Evolutionary conservation across 2,888 invertebrate genomes (phyloP), one percentile per base, ranked within the genome.

Genomic region (Acleris holmiana): DNA sequence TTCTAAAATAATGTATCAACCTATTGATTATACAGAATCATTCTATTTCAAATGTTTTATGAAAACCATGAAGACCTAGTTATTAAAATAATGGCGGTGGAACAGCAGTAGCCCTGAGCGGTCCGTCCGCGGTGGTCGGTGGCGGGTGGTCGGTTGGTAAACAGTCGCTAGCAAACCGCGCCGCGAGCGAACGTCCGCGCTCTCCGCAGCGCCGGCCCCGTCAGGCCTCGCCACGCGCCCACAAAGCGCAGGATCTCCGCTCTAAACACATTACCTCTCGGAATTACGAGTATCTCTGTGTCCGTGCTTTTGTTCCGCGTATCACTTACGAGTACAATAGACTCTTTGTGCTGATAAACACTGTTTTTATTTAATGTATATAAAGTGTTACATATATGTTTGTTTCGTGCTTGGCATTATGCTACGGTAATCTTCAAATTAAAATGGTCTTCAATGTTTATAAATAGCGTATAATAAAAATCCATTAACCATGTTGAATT

Each of bases 221-320:
- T 63, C 69, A 64, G 67, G 68, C 66, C 68, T 59, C 67, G 67
- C 57, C 69, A 71, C 73, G 73, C 74, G 69, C 67, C 68, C 75
- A 89, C 87, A 89, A 87, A 84, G 79, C 76, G 79, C 87, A 88
- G 88, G 88, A 89, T 86, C 85, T 88, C 73, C 80, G 85, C 84
- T 82, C 58, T 59, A 35, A 35, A 61, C 58, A 74, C 61, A 62
- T 58, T 58, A 54, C 35, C 35, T 35, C 35, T 13, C 68, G 67
- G 61, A 61, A 66, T 54, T 49, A 54, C 60, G 49, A 15, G 41
- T 41, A n/a, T 6, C 4, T 56, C 56, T 53, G 47, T 68, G 61
- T 55, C 44, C 55, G 65, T 62, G 66, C 61, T 68, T 66, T 67
- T 69, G 68, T 65, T 56, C 41, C 19, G 4, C 56, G 49, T 17